phyloP scores from a whole-genome alignment of 2,888 invertebrate species.

The Acronicta psi region DNA sequence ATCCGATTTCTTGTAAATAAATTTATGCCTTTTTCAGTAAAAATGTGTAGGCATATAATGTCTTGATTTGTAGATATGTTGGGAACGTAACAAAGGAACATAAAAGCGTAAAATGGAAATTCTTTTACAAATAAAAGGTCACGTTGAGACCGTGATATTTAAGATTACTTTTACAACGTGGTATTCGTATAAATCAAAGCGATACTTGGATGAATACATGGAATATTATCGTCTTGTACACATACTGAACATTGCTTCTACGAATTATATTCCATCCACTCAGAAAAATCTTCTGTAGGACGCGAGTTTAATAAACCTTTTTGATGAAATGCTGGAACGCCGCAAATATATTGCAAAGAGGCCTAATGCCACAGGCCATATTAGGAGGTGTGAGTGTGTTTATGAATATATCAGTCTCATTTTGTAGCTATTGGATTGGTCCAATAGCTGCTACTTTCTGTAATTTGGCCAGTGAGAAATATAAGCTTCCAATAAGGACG shows the following conservation, averaged over 20 bases:
- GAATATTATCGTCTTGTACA: slow-evolving; percentile 36
- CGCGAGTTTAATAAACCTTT: too few relatives aligned
- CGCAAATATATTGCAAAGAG: too few relatives aligned
- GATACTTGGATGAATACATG: slow-evolving; percentile 42
- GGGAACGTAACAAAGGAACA: slow-evolving; percentile 62
- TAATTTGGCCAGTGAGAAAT: too few relatives aligned
- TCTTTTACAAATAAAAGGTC: slow-evolving; percentile 68
- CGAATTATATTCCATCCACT: slow-evolving; percentile 12
- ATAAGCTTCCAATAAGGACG: too few relatives aligned
- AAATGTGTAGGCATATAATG: slow-evolving; percentile 54
- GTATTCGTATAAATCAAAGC: slow-evolving; percentile 56
- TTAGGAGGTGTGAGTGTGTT: too few relatives aligned
- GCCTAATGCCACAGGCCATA: too few relatives aligned
- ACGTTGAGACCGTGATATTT: slow-evolving; percentile 68
- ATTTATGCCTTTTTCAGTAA: slow-evolving; percentile 57
- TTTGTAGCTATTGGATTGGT: too few relatives aligned
- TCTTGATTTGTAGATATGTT: slow-evolving; percentile 66
- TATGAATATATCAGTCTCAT: too few relatives aligned
- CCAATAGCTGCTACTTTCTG: too few relatives aligned
- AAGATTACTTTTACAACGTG: slow-evolving; percentile 61
- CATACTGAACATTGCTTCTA: slow-evolving; percentile 21
- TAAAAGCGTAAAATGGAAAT: slow-evolving; percentile 67
- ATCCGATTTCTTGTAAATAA: slow-evolving; percentile 52
- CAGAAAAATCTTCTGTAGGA: not conserved
- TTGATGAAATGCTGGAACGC: not conserved